Conservation (phyloP, 2,888 invertebrate genomes). For the Cybosia mesomella region DNA sequence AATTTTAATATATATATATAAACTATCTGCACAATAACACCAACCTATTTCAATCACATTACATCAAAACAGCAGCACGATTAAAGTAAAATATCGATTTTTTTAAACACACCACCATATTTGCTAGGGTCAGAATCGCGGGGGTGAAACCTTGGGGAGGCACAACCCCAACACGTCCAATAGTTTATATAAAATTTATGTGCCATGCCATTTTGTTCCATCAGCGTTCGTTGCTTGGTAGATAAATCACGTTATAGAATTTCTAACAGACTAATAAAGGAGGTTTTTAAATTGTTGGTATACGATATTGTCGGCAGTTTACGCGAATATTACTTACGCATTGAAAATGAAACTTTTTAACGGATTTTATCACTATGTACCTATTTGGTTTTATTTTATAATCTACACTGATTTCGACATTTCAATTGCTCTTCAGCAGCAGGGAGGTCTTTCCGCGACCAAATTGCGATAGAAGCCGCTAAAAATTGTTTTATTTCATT, state of each 20-base stretch:
- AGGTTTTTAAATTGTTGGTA: background rate
- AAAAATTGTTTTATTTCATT: background rate
- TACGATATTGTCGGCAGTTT: no score
- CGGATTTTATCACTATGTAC: no score
- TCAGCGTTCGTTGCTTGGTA: background rate
- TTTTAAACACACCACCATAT: constrained; percentile 56
- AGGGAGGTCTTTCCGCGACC: no score
- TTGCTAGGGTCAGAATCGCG: constrained; percentile 57
- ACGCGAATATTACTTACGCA: no score
- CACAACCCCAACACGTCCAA: constrained; percentile 53
- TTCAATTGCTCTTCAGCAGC: no score
- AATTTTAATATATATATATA: no score
- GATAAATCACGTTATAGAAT: background rate
- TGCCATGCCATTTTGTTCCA: constrained; percentile 38
- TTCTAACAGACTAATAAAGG: background rate
- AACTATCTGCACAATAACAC: background rate
- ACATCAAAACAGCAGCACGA: constrained; percentile 13
- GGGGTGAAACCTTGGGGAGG: constrained; percentile 62
- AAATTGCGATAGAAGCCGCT: background rate
- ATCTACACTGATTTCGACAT: no score
- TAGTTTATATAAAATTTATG: constrained; percentile 61
- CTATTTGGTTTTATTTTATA: no score
- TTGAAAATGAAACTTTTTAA: no score
- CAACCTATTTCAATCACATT: constrained; percentile 7
- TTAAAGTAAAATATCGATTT: constrained; percentile 57